These are phyloP conservation scores for Xestia ashworthii DNA, from an alignment of 2,888 invertebrate genomes.

Conservation along the genomic window DNA sequence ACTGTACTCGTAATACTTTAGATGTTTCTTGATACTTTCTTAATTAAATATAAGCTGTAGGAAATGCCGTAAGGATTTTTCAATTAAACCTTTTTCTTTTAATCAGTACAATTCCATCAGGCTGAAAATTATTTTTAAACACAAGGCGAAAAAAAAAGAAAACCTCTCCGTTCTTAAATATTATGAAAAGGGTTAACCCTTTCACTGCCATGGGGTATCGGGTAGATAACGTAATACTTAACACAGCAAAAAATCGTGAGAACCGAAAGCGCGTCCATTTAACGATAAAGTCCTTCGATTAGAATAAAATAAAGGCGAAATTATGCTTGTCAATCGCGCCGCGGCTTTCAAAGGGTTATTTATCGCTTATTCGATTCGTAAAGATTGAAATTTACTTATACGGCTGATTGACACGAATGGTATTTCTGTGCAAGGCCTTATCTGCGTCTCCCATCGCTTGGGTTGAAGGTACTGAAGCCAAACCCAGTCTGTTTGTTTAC, in stretches of 20 bases:
- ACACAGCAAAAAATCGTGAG: conserved; percentile 36
- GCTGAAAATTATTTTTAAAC: not conserved
- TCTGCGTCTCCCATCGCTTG: conserved; percentile 61
- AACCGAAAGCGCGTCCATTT: conserved; percentile 40
- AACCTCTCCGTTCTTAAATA: not conserved
- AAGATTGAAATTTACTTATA: conserved; percentile 65
- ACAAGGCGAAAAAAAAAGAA: not conserved
- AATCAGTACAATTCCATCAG: not conserved
- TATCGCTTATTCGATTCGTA: conserved; percentile 60
- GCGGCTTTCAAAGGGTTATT: conserved; percentile 62
- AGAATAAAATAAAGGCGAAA: conserved; percentile 59
- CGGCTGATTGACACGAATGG: conserved; percentile 64
- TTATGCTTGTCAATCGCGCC: conserved; percentile 48
- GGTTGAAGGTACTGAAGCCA: conserved; percentile 52
- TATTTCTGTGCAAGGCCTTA: conserved; percentile 61
- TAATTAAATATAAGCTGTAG: not conserved
- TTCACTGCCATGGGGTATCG: conserved; percentile 35
- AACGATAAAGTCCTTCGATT: conserved; percentile 44
- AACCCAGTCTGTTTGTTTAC: conserved; percentile 60
- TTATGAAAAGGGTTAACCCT: conserved; percentile 33
- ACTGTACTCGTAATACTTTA: conserved; percentile 25
- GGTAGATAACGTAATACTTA: conserved; percentile 45
- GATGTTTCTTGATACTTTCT: conserved; percentile 42
- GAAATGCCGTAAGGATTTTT: not conserved
- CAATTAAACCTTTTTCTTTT: too few species aligned